Percentiles rank a stretch among this genome's conserved stretches.
Evolutionary conservation across 2,113 vertebrate species (phyloP).

Genomic region (Erythrocercus mccallii): DNA sequence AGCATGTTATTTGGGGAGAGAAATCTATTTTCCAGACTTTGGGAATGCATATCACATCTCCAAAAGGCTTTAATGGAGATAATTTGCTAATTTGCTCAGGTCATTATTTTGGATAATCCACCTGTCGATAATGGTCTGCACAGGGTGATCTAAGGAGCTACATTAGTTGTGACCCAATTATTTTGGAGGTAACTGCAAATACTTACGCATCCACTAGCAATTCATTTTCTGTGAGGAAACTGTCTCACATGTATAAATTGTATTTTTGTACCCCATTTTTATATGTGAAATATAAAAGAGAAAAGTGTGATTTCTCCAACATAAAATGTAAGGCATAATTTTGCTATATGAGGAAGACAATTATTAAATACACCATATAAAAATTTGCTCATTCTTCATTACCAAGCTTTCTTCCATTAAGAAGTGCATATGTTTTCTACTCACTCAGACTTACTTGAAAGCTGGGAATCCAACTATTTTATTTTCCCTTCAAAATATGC

Average conservation of each 20-base stretch:
- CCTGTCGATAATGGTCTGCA: neutral
- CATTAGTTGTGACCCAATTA: conserved; percentile 14
- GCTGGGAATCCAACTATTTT: neutral
- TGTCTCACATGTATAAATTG: neutral
- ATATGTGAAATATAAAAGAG: neutral
- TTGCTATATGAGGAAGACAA: neutral
- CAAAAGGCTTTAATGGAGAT: neutral
- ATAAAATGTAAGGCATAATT: neutral
- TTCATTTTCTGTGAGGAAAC: neutral
- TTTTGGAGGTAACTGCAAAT: neutral
- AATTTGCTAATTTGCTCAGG: neutral
- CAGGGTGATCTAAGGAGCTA: neutral
- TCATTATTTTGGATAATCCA: neutral
- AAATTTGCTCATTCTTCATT: neutral
- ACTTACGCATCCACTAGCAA: neutral
- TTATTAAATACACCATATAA: neutral
- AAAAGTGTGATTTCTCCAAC: neutral
- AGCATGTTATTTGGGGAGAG: neutral
- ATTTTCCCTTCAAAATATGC: neutral
- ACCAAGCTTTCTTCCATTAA: neutral
- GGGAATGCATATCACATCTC: neutral
- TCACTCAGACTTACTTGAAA: neutral
- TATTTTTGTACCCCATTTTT: neutral
- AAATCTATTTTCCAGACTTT: neutral
- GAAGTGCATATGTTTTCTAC: neutral